Evolutionary conservation across 2,888 invertebrate species (phyloP).

Genomic region (Erpobdella octoculata): DNA sequence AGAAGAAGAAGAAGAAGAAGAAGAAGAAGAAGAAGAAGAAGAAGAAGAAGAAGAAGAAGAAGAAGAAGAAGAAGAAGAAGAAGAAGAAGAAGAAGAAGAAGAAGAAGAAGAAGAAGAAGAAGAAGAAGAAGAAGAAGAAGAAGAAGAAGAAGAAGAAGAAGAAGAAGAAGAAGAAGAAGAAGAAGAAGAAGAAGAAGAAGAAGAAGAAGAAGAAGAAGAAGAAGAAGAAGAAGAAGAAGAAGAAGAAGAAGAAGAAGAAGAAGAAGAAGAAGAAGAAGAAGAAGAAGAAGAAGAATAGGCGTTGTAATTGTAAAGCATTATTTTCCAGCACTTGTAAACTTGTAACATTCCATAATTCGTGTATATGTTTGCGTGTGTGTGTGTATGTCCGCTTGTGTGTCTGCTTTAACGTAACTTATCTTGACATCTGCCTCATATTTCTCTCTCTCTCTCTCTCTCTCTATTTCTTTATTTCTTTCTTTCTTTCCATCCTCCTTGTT

Average conservation of each 20-base stretch:
- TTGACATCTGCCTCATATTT: too few species aligned
- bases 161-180: not conserved
- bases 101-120: constrained; percentile 13
- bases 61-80: constrained; percentile 27
- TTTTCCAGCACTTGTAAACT: too few species aligned
- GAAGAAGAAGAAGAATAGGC: too few species aligned
- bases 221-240: constrained; percentile 15
- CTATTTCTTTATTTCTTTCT: too few species aligned
- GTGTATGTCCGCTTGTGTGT: too few species aligned
- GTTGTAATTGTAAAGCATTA: too few species aligned
- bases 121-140: constrained; percentile 27
- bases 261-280: not conserved
- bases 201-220: constrained; percentile 24
- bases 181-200: constrained; percentile 5
- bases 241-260: constrained; percentile 8
- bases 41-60: constrained; percentile 12
- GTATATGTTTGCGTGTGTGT: too few species aligned
- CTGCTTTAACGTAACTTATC: too few species aligned
- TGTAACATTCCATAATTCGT: too few species aligned
- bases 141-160: constrained; percentile 19
- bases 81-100: constrained; percentile 7
- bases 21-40: not conserved
- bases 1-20: not conserved
- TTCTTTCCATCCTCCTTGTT: too few species aligned
- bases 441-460: too few species aligned